Conservation (phyloP, 53 echinoderm and acorn worm species). For the Hippasteria phrygiana region DNA sequence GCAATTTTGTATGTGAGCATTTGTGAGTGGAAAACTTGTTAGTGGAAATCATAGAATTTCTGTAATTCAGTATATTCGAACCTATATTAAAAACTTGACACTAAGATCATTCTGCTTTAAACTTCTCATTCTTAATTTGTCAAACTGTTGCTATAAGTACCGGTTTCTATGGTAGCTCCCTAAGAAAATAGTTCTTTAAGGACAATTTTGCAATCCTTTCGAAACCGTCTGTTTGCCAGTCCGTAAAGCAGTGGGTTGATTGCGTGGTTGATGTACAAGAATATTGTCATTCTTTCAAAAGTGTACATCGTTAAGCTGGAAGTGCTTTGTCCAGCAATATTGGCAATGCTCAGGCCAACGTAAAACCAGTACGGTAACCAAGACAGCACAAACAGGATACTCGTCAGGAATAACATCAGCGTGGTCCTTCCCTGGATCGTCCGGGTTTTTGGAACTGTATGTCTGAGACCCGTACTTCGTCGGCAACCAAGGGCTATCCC, state of each 20-base stretch:
- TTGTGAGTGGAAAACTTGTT: too few relatives aligned
- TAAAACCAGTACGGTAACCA: constrained; percentile 29
- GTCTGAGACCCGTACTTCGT: neutral
- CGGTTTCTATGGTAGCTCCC: neutral
- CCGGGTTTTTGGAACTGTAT: neutral
- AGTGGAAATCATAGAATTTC: too few relatives aligned
- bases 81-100: too few relatives aligned
- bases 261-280: constrained; percentile 10
- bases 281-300: neutral
- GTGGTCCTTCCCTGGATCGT: constrained; percentile 12
- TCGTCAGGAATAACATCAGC: constrained; percentile 31
- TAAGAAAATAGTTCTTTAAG: neutral
- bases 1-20: too few relatives aligned
- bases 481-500: neutral
- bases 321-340: neutral
- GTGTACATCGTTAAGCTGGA: neutral
- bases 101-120: too few relatives aligned
- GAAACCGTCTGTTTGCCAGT: constrained; percentile 23
- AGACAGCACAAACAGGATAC: neutral
- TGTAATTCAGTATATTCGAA: too few relatives aligned
- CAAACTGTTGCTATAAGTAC: too few relatives aligned
- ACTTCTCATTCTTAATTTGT: too few relatives aligned
- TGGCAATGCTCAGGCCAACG: neutral
- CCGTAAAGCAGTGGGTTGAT: constrained; percentile 39
- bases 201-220: constrained; percentile 13